These are phyloP conservation scores for Saturnia pavonia DNA, from an alignment of 2,888 invertebrate genomes.

Conservation along the genomic window DNA sequence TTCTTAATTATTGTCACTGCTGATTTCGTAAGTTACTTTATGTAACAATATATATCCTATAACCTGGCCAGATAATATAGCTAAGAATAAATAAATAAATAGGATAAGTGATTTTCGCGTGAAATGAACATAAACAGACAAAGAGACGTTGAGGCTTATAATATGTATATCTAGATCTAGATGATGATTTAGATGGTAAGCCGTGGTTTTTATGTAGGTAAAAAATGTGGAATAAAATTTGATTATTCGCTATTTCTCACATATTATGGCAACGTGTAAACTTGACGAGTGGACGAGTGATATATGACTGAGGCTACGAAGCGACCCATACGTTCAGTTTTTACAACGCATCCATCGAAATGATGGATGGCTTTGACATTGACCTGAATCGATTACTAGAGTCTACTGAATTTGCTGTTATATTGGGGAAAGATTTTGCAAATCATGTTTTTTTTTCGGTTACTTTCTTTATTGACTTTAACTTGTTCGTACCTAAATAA, in stretches of 20 bases:
- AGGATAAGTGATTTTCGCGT: too few relatives aligned
- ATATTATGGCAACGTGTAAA: conserved; percentile 30
- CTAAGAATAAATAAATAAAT: too few relatives aligned
- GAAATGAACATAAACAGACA: too few relatives aligned
- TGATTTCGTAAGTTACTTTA: too few relatives aligned
- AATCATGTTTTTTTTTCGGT: conserved; percentile 1
- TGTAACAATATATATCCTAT: too few relatives aligned
- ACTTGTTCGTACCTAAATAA: background rate
- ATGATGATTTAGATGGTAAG: too few relatives aligned
- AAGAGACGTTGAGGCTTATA: too few relatives aligned
- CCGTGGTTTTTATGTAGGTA: too few relatives aligned
- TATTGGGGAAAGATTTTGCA: conserved; percentile 23
- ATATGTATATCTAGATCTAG: too few relatives aligned
- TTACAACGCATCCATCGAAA: conserved; percentile 43
- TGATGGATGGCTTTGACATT: conserved; percentile 66
- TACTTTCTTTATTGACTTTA: background rate
- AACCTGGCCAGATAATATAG: too few relatives aligned
- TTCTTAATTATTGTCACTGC: too few relatives aligned
- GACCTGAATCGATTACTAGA: conserved; percentile 56
- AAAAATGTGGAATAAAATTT: background rate
- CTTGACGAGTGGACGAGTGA: conserved; percentile 55
- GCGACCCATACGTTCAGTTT: conserved; percentile 53
- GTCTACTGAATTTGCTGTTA: conserved; percentile 34
- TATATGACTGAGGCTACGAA: conserved; percentile 51
- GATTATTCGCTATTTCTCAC: conserved; percentile 26